Evolutionary conservation across 2,888 invertebrate genomes (phyloP).

Genomic region (Hyposoter dolosus): DNA sequence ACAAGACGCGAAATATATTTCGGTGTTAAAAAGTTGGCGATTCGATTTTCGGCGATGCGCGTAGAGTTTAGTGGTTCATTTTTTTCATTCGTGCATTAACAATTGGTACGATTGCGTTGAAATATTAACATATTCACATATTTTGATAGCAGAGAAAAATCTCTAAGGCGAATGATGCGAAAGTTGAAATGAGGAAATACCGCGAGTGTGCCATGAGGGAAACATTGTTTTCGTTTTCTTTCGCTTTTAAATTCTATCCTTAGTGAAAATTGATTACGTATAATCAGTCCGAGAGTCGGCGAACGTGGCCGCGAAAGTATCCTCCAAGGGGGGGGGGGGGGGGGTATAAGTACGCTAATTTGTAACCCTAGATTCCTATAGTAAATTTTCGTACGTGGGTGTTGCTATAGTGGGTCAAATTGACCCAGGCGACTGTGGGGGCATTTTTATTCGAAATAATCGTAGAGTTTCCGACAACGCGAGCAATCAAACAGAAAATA

Average conservation of each 20-base stretch:
- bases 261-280: constrained; percentile 60
- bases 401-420: background rate
- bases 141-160: constrained; percentile 30
- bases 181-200: constrained; percentile 6
- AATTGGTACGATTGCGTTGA: constrained; percentile 8
- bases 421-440: background rate
- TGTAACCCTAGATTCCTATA: background rate
- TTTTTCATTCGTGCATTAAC: constrained; percentile 25
- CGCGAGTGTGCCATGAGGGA: background rate
- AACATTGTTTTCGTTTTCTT: constrained; percentile 22
- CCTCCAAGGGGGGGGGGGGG: background rate
- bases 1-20: background rate
- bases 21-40: background rate
- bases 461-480: no score
- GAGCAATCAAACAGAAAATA: no score
- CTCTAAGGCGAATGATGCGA: constrained; percentile 53
- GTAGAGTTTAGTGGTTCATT: background rate
- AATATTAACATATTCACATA: constrained; percentile 16
- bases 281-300: constrained; percentile 70
- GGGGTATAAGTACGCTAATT: constrained; percentile 16
- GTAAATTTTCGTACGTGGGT: background rate
- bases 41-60: background rate
- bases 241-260: constrained; percentile 44
- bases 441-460: no score
- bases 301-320: constrained; percentile 64